Evolutionary conservation across 2,797 vertebrate genomes (phyloP), one percentile per base, ranked within the genome.

Genomic region (Hyperoplus lanceolatus): DNA sequence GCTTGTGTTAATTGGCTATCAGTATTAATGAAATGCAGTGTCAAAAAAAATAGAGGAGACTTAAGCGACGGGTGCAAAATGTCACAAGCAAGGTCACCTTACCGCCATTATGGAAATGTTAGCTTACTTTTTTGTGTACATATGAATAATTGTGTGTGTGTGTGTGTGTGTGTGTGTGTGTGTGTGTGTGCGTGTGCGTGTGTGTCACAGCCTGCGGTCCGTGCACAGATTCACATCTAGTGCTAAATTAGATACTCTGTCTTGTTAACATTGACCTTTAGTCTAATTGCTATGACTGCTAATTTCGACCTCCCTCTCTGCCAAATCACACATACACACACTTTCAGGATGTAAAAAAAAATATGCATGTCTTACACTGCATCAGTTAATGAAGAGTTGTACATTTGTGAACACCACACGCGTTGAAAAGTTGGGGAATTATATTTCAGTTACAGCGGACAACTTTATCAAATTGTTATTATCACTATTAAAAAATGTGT

Each of bases 211-310:
- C 48, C 36, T 69, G 82, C 51, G 55, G 74, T 72, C 81, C 56
- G 38, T 68, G 75, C 71, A 77, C 53, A 70, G 84, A 87, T 90
- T 88, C 48, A 85, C 91, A 85, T 88, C 81, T 70, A 75, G 48
- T 79, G 61, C 90, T 77, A 75, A 88, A 89, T 91, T 73, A 87
- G 82, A 68, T 75, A 81, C 80, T 83, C 64, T 56, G 75, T 87
- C 90, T 92, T 91, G 87, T 94, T 93, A 94, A 91, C 90, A 85
- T 48, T 29, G 84, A 92, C 92, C 92, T 94, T 93, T 93, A 71
- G 71, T 82, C 73, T 89, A 92, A 93, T 92, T 92, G 92, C 73
- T 79, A 51, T 73, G 84, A 86, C 80, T 84, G 84, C 82, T 85
- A 90, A 89, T 90, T 89, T 84, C n/a, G 57, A 77, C 81, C 84